Percentiles rank a stretch among this genome's conserved stretches.
Evolutionary conservation across 1,140 invertebrate species (phyloP).

Genomic region (Pemphigus obesinymphae): DNA sequence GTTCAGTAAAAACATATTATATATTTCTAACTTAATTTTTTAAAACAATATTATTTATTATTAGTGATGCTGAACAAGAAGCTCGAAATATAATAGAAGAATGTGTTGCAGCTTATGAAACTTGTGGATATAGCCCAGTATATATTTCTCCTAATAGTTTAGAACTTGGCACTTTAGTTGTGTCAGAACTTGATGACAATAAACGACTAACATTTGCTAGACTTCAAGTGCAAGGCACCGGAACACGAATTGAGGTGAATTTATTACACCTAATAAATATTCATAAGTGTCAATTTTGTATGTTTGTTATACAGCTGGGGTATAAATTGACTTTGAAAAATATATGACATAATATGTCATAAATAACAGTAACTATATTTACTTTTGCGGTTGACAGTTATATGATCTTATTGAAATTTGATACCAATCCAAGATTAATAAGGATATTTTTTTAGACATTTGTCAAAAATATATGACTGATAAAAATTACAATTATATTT

Average conservation of each 20-base stretch:
- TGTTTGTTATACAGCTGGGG: no score
- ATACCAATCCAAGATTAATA: slow-evolving; percentile 5
- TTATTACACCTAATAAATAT: slow-evolving; percentile 9
- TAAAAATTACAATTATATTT: not conserved
- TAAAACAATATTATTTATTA: not conserved
- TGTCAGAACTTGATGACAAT: slow-evolving; percentile 72
- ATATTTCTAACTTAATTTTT: not conserved
- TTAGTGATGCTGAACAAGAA: slow-evolving; percentile 51
- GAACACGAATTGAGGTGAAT: slow-evolving; percentile 54
- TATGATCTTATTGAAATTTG: slow-evolving; percentile 9
- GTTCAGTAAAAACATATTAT: not conserved
- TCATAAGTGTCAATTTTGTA: not conserved
- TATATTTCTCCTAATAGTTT: slow-evolving; percentile 64
- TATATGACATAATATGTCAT: not conserved
- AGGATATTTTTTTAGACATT: slow-evolving; percentile 12
- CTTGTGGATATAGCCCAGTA: slow-evolving; percentile 78
- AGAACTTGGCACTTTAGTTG: slow-evolving; percentile 77
- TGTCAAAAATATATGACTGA: not conserved
- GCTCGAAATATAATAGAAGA: slow-evolving; percentile 57
- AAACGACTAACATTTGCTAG: slow-evolving; percentile 71
- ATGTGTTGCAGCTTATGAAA: slow-evolving; percentile 67
- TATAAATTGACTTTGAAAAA: not conserved
- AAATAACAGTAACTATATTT: slow-evolving; percentile 22
- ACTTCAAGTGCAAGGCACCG: slow-evolving; percentile 58
- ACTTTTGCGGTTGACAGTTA: slow-evolving; percentile 3